These are phyloP conservation scores for Zosterops pallidus DNA, from an alignment of 2,113 vertebrate genomes.

Conservation along the genomic window DNA sequence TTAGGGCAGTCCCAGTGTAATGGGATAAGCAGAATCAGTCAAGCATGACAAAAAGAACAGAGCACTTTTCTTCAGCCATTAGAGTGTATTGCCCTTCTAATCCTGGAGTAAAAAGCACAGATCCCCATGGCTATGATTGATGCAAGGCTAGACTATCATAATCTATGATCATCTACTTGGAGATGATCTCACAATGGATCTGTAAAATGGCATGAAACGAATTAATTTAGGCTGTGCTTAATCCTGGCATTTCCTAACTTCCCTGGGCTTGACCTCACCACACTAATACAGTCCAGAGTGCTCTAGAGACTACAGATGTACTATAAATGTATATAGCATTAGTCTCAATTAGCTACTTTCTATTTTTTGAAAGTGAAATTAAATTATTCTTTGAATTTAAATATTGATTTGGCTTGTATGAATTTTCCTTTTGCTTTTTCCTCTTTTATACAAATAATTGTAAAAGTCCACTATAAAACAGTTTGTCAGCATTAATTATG, in stretches of 20 bases:
- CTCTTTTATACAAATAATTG: background rate
- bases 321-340: background rate
- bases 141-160: background rate
- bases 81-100: background rate
- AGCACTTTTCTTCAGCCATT: background rate
- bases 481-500: background rate
- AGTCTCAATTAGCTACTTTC: background rate
- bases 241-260: background rate
- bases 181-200: background rate
- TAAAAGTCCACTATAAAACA: background rate
- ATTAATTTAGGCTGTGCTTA: background rate
- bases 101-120: background rate
- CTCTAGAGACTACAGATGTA: background rate
- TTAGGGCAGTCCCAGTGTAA: background rate
- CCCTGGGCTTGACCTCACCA: background rate
- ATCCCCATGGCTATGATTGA: rapidly evolving
- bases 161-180: background rate
- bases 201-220: background rate
- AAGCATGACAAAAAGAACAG: background rate
- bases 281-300: background rate
- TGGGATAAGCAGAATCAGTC: background rate
- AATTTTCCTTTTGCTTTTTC: background rate
- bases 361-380: background rate
- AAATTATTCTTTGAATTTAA: background rate
- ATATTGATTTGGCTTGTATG: background rate